A percentile compares a stretch with the other conserved stretches of the same genome.
phyloP scores from a whole-genome alignment of 2,888 invertebrate genomes.

The Gryllus longicercus region DNA sequence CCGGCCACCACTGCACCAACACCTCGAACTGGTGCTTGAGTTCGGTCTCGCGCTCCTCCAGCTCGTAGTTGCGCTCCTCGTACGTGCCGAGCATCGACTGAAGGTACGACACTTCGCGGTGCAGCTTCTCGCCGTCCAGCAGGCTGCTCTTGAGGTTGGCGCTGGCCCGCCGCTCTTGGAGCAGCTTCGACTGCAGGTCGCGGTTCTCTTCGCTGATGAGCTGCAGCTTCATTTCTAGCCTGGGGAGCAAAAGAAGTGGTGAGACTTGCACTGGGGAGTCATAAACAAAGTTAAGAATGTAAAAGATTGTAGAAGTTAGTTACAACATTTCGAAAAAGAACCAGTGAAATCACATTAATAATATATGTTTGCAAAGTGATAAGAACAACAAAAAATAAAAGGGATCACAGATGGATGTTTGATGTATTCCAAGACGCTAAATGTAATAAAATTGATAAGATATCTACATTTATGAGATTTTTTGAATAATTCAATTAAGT shows the following conservation, averaged over 20 bases:
- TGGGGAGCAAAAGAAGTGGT: constrained; percentile 28
- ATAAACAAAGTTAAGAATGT: too few species aligned
- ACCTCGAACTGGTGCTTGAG: constrained; percentile 55
- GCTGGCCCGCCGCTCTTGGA: constrained; percentile 40
- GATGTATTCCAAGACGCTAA: too few species aligned
- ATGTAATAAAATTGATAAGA: too few species aligned
- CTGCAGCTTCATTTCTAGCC: constrained; percentile 43
- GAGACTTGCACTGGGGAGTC: too few species aligned
- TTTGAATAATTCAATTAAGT: too few species aligned
- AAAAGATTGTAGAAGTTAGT: too few species aligned
- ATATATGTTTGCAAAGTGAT: too few species aligned
- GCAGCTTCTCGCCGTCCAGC: constrained; percentile 39
- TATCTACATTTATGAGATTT: too few species aligned
- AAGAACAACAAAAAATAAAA: too few species aligned
- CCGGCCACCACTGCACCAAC: constrained; percentile 61
- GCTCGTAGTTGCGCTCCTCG: constrained; percentile 53
- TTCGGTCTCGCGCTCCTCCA: constrained; percentile 55
- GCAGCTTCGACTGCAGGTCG: constrained; percentile 43
- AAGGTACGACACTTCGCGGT: constrained; percentile 51
- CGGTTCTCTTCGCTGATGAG: constrained; percentile 43
- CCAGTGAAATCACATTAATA: too few species aligned
- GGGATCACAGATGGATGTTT: too few species aligned
- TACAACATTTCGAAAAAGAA: too few species aligned
- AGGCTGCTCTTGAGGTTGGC: constrained; percentile 38
- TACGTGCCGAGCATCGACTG: constrained; percentile 54